These are phyloP conservation scores for Marcusenius ussheri DNA, from an alignment of 2,113 vertebrate species.

Conservation along the genomic window DNA sequence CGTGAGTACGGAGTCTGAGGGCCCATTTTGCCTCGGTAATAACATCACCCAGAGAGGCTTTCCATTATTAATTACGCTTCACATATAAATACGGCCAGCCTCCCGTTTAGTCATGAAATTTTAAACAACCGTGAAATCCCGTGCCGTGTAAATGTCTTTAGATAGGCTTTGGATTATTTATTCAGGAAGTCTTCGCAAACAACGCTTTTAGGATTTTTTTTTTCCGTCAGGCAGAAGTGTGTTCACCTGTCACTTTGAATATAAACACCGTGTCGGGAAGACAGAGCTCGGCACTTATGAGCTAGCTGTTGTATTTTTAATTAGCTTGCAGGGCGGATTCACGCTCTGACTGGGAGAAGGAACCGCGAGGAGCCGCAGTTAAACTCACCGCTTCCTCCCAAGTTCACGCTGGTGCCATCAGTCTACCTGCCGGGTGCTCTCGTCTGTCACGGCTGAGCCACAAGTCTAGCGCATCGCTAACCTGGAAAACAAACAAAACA, in stretches of 20 bases:
- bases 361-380: background rate
- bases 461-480: conserved; percentile 42
- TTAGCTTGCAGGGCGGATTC: background rate
- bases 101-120: conserved; percentile 14
- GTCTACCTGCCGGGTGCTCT: conserved; percentile 39
- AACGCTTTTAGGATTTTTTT: background rate
- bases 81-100: background rate
- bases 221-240: background rate
- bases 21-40: conserved; percentile 60
- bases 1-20: conserved; percentile 57
- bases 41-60: conserved; percentile 61
- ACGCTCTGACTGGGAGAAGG: background rate
- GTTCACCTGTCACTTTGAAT: background rate
- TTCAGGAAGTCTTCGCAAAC: conserved; percentile 15
- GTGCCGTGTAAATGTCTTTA: background rate
- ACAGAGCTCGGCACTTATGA: background rate
- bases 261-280: background rate
- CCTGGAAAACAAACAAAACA: conserved; percentile 42
- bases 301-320: background rate
- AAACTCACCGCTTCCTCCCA: conserved; percentile 52
- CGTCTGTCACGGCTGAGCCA: conserved; percentile 37
- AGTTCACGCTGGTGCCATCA: conserved; percentile 55
- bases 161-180: conserved; percentile 7
- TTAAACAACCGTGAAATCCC: conserved; percentile 10
- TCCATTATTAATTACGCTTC: conserved; percentile 18